Percentiles rank a stretch among this genome's conserved stretches.
These are phyloP conservation scores for Drosophila infuscata DNA, from an alignment of 2,888 invertebrate species.

Conservation along the genomic window DNA sequence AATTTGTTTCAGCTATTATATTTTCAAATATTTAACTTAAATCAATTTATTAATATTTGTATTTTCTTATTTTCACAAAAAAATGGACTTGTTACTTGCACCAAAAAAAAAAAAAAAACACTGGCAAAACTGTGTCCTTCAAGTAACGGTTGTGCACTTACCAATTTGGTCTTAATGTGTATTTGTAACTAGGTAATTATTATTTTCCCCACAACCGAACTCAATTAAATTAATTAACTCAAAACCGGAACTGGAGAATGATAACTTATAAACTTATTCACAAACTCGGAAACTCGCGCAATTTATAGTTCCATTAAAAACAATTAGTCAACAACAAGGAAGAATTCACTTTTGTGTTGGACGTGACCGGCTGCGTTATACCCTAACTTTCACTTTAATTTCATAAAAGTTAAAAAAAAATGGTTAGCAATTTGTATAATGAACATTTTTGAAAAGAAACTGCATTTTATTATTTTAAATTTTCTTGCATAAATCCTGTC, in stretches of 20 bases:
- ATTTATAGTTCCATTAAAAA: constrained; percentile 57
- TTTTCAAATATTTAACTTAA: neutral
- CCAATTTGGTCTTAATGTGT: neutral
- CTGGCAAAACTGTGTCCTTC: constrained; percentile 20
- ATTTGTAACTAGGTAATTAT: constrained; percentile 13
- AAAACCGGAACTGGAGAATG: constrained; percentile 17
- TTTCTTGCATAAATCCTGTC: neutral
- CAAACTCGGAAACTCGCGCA: neutral
- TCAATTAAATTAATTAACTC: constrained; percentile 70
- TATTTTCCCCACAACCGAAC: constrained; percentile 26
- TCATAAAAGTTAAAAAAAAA: neutral
- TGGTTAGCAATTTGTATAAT: neutral
- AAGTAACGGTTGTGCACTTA: neutral
- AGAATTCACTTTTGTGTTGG: neutral
- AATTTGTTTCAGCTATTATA: neutral
- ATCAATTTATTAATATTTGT: no score
- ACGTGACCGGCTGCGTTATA: neutral
- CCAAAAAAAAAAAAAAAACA: neutral
- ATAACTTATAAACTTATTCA: constrained; percentile 9
- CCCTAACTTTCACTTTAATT: neutral
- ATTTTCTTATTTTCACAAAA: neutral
- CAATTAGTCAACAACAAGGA: constrained; percentile 16
- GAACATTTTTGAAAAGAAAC: neutral
- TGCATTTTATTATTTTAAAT: neutral
- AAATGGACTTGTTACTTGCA: constrained; percentile 4